Base-by-base conservation (phyloP, 2,888 invertebrate species). In the Stenotaenia linearis region DNA sequence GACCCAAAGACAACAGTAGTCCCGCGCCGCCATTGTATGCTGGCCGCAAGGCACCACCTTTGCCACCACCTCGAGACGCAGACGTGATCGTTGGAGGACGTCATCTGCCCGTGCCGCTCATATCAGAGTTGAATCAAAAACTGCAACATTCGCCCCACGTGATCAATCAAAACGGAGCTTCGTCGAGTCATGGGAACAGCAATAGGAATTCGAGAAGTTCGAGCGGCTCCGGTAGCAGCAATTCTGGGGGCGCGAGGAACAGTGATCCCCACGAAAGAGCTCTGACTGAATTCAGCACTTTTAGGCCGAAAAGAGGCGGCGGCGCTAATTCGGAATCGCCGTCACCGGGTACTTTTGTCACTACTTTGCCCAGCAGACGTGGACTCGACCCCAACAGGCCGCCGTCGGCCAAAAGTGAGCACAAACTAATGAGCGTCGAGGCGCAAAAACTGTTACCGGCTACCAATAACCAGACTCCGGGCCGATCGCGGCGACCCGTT, bases 201-300 rank as follows among this genome's bases (percentile, higher is more conserved):
- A 79, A 75, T 40, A 45, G 76, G 45, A 76, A 77, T 30, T 56
- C 76, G n/a, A 45, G 77, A 76, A 56, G 76, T 32, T 56, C 76
- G 50, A 79, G 76, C 50, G 74, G 75, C 25, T 75, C 75, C 21
- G 74, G 78, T 6, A 28, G 40, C 28, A 28, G 45, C 28, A 32
- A 28, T 28, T 61, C 25, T n/a, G 61, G 32, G 12, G 76, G 76
- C 9, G 75, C 79, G 21, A 30, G 81, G 50, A 81, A 81, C 61
- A 81, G 81, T 32, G 81, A 80, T 45, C 81, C 80, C 21, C 81
- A 81, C 74, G 81, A 81, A 37, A 25, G 81, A 50, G 69, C 79
- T 18, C 69, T 81, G 7, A 80, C 77, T 18, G 81, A 81, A 18
- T 81, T 81, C 74, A 81, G 79, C 77, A 80, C 81, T 23, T 81